Evolutionary conservation across 2,888 invertebrate species (phyloP), one percentile per base, ranked within the genome.

Genomic region (Melitaea athalia): DNA sequence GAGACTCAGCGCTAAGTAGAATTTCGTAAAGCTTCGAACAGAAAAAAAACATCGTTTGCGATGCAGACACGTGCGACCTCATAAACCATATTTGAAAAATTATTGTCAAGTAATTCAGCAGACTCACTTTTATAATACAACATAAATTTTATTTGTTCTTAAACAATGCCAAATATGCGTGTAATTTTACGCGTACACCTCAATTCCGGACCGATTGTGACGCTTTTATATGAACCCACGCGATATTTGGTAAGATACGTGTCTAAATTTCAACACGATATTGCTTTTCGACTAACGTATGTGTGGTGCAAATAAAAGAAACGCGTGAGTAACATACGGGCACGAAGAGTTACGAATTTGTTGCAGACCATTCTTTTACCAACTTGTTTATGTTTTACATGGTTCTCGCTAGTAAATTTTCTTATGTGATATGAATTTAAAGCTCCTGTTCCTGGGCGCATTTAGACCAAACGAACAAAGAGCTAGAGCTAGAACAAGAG

Each of bases 251-350:
- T 63, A 50, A n/a, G 57, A 65, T 64, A 77, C 75, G 77, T 77
- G 76, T 71, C 72, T 64, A 72, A 76, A 71, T 75, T 77, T 72
- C 72, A 76, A 76, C 77, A 79, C 75, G 72, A 74, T 80, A 81
- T 80, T 76, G 77, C 77, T 77, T 77, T 76, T 71, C 76, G 73
- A 75, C 71, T 71, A 67, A 68, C 69, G 69, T 73, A 74, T 74
- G 69, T 70, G 68, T 72, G 77, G 67, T 72, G 77, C 77, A 78
- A 78, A 78, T 75, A 78, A 77, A 55, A 73, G 74, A 68, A 66
- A 63, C 63, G 17, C 53, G 66, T 65, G 64, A 43, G 68, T 57
- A 17, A 68, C 64, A 55, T 61, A 67, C 49, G 55, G 42, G 3
- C 47, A n/a, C 24, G 61, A 38, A 55, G 11, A 57, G 55, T 55